Base-by-base conservation (phyloP, 2,797 vertebrate species). In the Poecilia gillii region DNA sequence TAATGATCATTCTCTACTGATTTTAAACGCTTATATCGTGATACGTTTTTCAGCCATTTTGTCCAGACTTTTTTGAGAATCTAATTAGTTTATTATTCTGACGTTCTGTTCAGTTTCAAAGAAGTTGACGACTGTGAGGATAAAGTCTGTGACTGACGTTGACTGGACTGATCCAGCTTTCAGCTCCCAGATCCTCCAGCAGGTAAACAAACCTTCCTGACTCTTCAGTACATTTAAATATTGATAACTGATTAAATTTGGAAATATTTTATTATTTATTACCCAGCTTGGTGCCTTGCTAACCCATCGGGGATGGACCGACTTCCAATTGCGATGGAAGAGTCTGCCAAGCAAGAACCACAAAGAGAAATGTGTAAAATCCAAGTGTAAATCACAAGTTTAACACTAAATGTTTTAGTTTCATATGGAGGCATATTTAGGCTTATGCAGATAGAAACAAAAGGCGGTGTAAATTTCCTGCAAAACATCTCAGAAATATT, bases 291-390 rank as follows among this genome's bases (percentile, higher is more conserved):
- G 6, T 14, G 14, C 39, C 36, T 46, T 28, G 6, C 75, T 81
- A 3, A 0, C 5, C 73, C 31, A 20, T 0, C 46, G 13, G 9
- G 25, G 76, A 72, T 31, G 20, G n/a, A 72, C 39, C 8, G 39
- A 72, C 39, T 23, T 57, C 47, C 72, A 14, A 12, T 39, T 77
- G 49, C 64, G n/a, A 31, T 77, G 66, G 76, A 77, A 43, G 66
- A 33, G 5, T 55, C 36, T 28, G 12, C 49, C 49, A n/a, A 55
- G n/a, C 41, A 55, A 77, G 33, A 23, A 6, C 25, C 20, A 33
- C 16, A 33, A 57, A 47, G 57, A 36, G 28, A n/a, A 76, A 72
- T 47, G 45, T 12, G 25, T 6, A 18, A 18, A 72, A 72, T 12
- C 41, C 46, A 13, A 28, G 43, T 72, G 12, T 46, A 46, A 46